Evolutionary conservation across 2,888 invertebrate genomes (phyloP).

Genomic region (Rhorus exstirpatorius): DNA sequence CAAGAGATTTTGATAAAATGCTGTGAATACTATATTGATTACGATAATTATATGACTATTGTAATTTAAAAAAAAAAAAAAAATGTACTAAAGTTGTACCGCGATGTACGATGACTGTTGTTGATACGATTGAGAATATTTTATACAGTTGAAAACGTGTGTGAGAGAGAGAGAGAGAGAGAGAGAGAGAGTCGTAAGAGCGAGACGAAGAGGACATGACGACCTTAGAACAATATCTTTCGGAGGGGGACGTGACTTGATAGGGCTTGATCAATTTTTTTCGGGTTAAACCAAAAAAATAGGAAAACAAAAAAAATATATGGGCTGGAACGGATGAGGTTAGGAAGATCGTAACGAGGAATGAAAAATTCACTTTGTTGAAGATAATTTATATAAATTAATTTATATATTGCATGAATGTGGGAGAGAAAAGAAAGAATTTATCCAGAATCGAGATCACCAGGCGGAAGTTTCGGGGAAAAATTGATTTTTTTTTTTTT

Average conservation of each 20-base stretch:
- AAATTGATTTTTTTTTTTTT: too few relatives aligned
- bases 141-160: conserved; percentile 84
- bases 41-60: conserved; percentile 84
- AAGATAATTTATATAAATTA: too few relatives aligned
- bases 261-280: conserved; percentile 54
- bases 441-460: too few relatives aligned
- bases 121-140: conserved; percentile 86
- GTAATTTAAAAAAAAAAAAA: too few relatives aligned
- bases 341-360: conserved; percentile 51
- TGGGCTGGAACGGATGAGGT: background rate
- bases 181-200: conserved; percentile 74
- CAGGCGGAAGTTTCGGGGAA: too few relatives aligned
- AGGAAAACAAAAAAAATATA: conserved; percentile 22
- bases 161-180: conserved; percentile 81
- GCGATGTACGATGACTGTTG: conserved; percentile 85
- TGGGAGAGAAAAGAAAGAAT: too few relatives aligned
- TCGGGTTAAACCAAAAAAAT: conserved; percentile 6
- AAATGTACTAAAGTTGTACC: conserved; percentile 84
- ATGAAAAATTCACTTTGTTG: too few relatives aligned
- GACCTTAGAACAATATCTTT: conserved; percentile 46
- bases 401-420: too few relatives aligned
- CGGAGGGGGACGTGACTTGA: conserved; percentile 25
- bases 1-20: conserved; percentile 86
- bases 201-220: conserved; percentile 52
- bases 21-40: conserved; percentile 86